Evolutionary conservation across 2,888 invertebrate genomes (phyloP), one percentile per base, ranked within the genome.

Genomic region (Philereme vetulata): DNA sequence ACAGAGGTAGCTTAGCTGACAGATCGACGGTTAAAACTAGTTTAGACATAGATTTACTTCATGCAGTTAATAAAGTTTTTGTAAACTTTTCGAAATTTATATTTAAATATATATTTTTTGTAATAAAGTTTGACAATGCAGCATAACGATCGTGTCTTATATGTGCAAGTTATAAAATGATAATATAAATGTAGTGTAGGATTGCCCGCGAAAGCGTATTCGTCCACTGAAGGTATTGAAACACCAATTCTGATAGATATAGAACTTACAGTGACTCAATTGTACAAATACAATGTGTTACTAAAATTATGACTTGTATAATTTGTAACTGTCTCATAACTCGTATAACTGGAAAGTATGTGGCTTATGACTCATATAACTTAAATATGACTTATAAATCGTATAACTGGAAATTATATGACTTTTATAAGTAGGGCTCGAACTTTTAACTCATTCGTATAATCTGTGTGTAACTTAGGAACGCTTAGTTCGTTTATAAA

Each of bases 151-250:
- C 44, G 44, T 74, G 73, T 75, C 78, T 76, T 76, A 75, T 56
- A 62, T 67, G 65, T 51, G 70, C 74, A 62, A 70, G 72, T 74
- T 70, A 70, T 62, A 60, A 40, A 58, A 10, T 11, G 55, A 21
- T 57, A 59, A 57, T 52, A 47, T 62, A 56, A 59, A 52, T 51
- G 40, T 62, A 71, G 67, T 49, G 34, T 61, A 58, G 50, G 53
- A 69, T 78, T 79, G 88, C 87, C 88, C 90, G 82, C 85, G 86
- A 56, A 79, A 81, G 85, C 83, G 81, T 68, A 81, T 78, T 82
- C 90, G 91, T 91, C 91, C 90, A 90, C 90, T 91, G 90, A 82
- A 90, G 90, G 91, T 91, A 88, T 77, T 69, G 70, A 68, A 85
- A 92, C 91, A 92, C 91, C 91, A 92, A 91, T 84, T 81, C 74